phyloP scores from a whole-genome alignment of 2,888 invertebrate genomes.

The Euzophera pinguis region DNA sequence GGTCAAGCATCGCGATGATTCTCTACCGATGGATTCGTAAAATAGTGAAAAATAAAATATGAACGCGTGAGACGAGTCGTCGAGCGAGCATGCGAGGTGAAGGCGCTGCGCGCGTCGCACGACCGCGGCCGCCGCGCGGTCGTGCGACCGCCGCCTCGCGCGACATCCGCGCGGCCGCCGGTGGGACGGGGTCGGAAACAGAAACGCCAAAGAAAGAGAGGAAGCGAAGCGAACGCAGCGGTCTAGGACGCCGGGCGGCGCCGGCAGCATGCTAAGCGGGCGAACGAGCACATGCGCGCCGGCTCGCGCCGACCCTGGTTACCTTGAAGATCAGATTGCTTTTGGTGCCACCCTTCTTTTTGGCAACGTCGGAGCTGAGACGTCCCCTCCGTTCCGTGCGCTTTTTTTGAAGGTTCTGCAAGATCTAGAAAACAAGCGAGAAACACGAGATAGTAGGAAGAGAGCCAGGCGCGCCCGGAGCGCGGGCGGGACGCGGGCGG shows the following conservation, averaged over 20 bases:
- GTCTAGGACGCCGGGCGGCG: constrained; percentile 72
- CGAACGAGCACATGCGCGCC: constrained; percentile 79
- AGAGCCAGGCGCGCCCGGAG: constrained; percentile 75
- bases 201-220: constrained; percentile 71
- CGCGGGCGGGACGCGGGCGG: constrained; percentile 58
- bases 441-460: constrained; percentile 91
- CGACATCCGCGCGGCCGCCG: constrained; percentile 64
- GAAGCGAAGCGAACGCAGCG: constrained; percentile 75
- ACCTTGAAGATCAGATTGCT: constrained; percentile 99
- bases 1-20: constrained; percentile 77
- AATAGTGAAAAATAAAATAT: constrained; percentile 69
- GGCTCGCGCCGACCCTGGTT: constrained; percentile 85
- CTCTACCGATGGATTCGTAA: constrained; percentile 73
- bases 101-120: constrained; percentile 48
- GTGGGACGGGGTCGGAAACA: constrained; percentile 64
- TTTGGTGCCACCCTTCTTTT: constrained; percentile 97
- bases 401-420: constrained; percentile 99
- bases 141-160: constrained; percentile 53
- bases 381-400: constrained; percentile 98
- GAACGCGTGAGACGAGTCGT: constrained; percentile 70
- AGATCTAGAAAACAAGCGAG: constrained; percentile 97
- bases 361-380: constrained; percentile 95
- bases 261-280: constrained; percentile 77
- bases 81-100: constrained; percentile 69
- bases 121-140: constrained; percentile 56